phyloP scores from a whole-genome alignment of 92 coral and sea anemone species.

The Heliopora coerulea region DNA sequence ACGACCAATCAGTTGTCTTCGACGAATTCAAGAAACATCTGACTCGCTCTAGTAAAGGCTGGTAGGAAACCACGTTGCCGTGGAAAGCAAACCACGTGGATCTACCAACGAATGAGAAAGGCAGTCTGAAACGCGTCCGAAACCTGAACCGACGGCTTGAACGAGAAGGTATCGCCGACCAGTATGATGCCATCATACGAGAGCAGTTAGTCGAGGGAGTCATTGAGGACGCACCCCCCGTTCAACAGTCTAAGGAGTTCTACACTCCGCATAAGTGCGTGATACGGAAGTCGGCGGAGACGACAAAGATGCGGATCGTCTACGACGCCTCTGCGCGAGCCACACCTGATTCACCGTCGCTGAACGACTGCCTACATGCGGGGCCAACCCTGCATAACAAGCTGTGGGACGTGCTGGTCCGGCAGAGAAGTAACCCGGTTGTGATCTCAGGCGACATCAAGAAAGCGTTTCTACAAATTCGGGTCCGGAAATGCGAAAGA shows the following conservation, averaged over 20 bases:
- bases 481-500: too few species aligned
- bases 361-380: background rate
- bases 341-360: conserved; percentile 3
- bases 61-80: conserved; percentile 1
- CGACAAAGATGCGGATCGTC: background rate
- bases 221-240: background rate
- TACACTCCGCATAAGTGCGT: conserved; percentile 14
- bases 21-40: background rate
- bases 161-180: background rate
- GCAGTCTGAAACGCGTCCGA: background rate
- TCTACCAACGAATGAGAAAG: background rate
- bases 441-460: background rate
- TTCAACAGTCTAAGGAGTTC: background rate
- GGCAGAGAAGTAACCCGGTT: background rate
- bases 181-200: conserved; percentile 4
- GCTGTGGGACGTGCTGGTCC: background rate
- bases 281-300: background rate
- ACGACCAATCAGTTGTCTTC: conserved; percentile 1
- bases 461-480: background rate
- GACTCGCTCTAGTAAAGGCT: background rate
- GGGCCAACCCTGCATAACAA: background rate
- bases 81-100: background rate
- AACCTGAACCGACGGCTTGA: background rate
- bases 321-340: conserved; percentile 23
- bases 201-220: conserved; percentile 7